Conservation (phyloP, 2,888 invertebrate genomes). For the Trichacis sp. region DNA sequence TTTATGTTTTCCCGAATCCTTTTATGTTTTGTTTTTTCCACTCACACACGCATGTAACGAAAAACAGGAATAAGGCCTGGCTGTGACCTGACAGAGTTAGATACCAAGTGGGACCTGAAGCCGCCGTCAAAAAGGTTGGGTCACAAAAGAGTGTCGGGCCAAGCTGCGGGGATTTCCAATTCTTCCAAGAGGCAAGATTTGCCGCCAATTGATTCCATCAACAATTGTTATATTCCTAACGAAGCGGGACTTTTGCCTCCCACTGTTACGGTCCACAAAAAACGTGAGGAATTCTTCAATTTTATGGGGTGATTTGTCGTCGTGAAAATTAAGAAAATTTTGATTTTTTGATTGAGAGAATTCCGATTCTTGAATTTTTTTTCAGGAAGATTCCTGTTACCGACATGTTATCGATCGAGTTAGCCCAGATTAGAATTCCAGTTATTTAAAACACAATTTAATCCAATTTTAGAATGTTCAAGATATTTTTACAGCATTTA, state of each 20-base stretch:
- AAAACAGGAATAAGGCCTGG: conserved; percentile 80
- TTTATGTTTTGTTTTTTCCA: conserved; percentile 54
- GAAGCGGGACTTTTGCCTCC: conserved; percentile 73
- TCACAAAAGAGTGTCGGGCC: conserved; percentile 57
- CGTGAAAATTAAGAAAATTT: too few species aligned
- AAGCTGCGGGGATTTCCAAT: conserved; percentile 51
- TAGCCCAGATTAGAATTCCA: too few species aligned
- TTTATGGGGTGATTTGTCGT: too few species aligned
- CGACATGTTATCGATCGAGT: too few species aligned
- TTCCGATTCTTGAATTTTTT: too few species aligned
- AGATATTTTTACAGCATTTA: too few species aligned
- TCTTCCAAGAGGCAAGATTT: conserved; percentile 61
- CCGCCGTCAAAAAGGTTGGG: conserved; percentile 63
- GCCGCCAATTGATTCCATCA: conserved; percentile 70
- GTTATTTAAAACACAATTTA: too few species aligned
- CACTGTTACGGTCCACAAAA: conserved; percentile 71
- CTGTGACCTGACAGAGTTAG: conserved; percentile 85
- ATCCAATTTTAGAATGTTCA: too few species aligned
- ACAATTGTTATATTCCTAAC: conserved; percentile 72
- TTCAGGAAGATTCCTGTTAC: too few species aligned
- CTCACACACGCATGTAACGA: conserved; percentile 62
- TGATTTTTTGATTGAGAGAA: too few species aligned
- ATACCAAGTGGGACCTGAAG: conserved; percentile 74
- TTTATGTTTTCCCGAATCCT: too few species aligned
- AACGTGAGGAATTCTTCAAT: too few species aligned